phyloP scores from a whole-genome alignment of 2,113 vertebrate genomes.

The Bubalus kerabau region DNA sequence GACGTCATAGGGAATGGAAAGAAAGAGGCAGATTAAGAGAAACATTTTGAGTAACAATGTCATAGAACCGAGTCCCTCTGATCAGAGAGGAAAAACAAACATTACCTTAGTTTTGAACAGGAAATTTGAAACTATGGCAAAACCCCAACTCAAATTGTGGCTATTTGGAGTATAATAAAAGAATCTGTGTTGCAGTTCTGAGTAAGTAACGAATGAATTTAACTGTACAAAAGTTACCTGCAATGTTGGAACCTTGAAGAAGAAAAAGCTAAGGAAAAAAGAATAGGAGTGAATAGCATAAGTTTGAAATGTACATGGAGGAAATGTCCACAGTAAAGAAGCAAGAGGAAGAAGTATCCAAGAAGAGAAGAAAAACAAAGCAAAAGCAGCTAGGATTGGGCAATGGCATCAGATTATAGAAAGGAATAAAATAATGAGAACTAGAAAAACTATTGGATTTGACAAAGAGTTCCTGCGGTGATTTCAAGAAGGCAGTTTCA shows the following conservation, averaged over 20 bases:
- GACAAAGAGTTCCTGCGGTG: neutral
- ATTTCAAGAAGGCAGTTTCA: neutral
- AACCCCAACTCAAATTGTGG: neutral
- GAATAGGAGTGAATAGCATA: neutral
- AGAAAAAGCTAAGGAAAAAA: neutral
- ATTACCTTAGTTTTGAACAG: neutral
- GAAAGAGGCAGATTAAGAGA: neutral
- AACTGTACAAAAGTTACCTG: neutral
- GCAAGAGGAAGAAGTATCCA: neutral
- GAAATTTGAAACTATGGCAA: neutral
- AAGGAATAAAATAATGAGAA: neutral
- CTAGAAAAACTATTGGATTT: neutral
- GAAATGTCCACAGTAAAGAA: neutral
- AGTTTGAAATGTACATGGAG: neutral
- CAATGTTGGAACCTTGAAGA: neutral
- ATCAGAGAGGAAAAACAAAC: neutral
- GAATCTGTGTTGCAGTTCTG: neutral
- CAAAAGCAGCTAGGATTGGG: neutral
- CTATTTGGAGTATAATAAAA: neutral
- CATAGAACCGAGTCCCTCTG: neutral
- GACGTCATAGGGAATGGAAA: neutral
- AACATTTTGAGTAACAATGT: neutral
- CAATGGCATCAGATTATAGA: neutral
- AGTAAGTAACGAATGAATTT: neutral
- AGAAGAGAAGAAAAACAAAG: neutral